Conservation (phyloP, 2,113 vertebrate species). For the Crocuta crocuta region DNA sequence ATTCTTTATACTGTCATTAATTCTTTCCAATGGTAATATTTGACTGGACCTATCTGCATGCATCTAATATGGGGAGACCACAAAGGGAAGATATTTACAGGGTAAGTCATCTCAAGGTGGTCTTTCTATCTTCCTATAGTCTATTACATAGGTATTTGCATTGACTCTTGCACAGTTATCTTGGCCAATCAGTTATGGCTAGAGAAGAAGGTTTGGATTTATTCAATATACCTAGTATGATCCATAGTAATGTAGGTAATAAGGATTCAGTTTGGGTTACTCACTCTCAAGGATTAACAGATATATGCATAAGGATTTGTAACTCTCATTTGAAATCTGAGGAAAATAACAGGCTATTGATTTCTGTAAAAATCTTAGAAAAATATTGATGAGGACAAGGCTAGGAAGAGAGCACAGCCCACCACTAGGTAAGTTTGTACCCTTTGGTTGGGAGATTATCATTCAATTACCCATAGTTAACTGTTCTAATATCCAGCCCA, state of each 20-base stretch:
- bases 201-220: not conserved
- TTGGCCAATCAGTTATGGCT: not conserved
- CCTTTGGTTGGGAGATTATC: not conserved
- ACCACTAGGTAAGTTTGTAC: not conserved
- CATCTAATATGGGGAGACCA: not conserved
- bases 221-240: not conserved
- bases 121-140: not conserved
- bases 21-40: not conserved
- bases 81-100: not conserved
- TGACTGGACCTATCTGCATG: not conserved
- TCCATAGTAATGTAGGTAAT: not conserved
- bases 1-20: not conserved
- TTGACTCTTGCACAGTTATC: not conserved
- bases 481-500: not conserved
- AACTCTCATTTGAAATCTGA: not conserved
- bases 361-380: not conserved
- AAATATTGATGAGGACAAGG: not conserved
- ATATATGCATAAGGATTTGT: not conserved
- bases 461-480: not conserved
- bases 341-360: not conserved
- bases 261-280: not conserved
- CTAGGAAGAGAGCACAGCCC: not conserved
- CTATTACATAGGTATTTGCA: not conserved
- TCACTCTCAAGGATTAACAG: not conserved
- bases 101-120: not conserved